phyloP scores from a whole-genome alignment of 2,888 invertebrate genomes.

The Formica aserva region DNA sequence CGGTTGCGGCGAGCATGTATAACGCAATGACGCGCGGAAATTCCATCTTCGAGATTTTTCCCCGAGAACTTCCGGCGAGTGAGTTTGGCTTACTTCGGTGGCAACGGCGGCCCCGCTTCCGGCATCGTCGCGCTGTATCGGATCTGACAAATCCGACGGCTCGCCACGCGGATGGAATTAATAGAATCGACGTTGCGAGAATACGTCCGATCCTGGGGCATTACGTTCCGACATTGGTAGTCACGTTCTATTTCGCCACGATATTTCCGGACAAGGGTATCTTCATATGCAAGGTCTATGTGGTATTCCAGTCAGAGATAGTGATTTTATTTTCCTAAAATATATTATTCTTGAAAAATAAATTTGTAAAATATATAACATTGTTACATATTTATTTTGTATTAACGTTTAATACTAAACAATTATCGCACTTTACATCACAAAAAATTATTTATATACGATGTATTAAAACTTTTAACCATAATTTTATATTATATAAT shows the following conservation, averaged over 20 bases:
- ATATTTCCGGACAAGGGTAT: slow-evolving; percentile 17
- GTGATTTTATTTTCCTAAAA: background rate
- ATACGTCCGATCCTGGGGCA: slow-evolving; percentile 30
- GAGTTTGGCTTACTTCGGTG: slow-evolving; percentile 55
- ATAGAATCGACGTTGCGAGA: slow-evolving; percentile 56
- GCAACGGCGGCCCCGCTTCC: slow-evolving; percentile 22
- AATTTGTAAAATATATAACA: background rate
- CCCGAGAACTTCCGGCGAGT: slow-evolving; percentile 47
- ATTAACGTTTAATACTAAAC: background rate
- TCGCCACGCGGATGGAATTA: slow-evolving; percentile 52
- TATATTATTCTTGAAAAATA: background rate
- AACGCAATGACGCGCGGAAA: slow-evolving; percentile 50
- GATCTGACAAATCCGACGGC: slow-evolving; percentile 55
- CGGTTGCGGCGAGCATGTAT: slow-evolving; percentile 34
- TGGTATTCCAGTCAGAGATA: slow-evolving; percentile 8
- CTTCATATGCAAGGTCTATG: slow-evolving; percentile 1
- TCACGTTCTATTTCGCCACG: slow-evolving; percentile 29
- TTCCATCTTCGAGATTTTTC: slow-evolving; percentile 47
- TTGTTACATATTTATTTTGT: background rate
- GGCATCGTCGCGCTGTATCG: slow-evolving; percentile 20
- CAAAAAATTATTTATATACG: background rate
- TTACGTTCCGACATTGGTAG: slow-evolving; percentile 42
- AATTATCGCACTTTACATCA: background rate
- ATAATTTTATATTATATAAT: background rate
- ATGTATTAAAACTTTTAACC: background rate